Evolutionary conservation across 2,797 vertebrate species (phyloP), one percentile per base, ranked within the genome.

Genomic region (Jordanella pulchra): DNA sequence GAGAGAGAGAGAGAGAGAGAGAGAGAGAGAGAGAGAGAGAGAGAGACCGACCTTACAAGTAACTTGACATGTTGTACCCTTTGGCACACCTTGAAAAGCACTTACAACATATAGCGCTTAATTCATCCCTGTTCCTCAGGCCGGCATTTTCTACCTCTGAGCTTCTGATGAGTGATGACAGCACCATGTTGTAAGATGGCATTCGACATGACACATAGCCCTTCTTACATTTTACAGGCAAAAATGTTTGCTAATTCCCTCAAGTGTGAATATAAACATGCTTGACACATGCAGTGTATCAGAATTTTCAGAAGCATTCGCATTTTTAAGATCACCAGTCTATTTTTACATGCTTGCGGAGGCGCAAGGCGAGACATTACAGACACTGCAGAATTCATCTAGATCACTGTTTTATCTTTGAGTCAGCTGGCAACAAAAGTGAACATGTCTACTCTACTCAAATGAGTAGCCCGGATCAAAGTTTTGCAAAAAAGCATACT

Each of bases 331-430:
- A 86, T 78, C 65, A 47, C 25, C 0, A 18, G 11, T 76, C 85
- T 78, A 83, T 86, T 75, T 90, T 84, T 80, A 80, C 44, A 65
- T 17, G 35, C 72, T 69, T 51, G 63, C 45, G 53, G 58, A 83
- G 68, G 73, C 35, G 6, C 63, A 63, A 53, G 64, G 60, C 54
- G 27, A 61, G 82, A 80, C 55, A 53, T 77, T 55, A 74, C 65
- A 67, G 73, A 85, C 75, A 73, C 69, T 76, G 68, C 75, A 85
- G 78, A 67, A 79, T 80, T 86, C 87, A 82, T 67, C 61, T 71
- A 50, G 76, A 66, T 66, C 80, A 74, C 64, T 30, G n/a, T 79
- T 83, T 86, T 63, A 76, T 81, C 71, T 77, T 67, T 27, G 39
- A 69, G 76, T 64, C 80, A 78, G 60, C 30, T 18, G 35, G 32